These are phyloP conservation scores for Lycaon pictus DNA, from an alignment of 2,113 vertebrate genomes.

Conservation along the genomic window DNA sequence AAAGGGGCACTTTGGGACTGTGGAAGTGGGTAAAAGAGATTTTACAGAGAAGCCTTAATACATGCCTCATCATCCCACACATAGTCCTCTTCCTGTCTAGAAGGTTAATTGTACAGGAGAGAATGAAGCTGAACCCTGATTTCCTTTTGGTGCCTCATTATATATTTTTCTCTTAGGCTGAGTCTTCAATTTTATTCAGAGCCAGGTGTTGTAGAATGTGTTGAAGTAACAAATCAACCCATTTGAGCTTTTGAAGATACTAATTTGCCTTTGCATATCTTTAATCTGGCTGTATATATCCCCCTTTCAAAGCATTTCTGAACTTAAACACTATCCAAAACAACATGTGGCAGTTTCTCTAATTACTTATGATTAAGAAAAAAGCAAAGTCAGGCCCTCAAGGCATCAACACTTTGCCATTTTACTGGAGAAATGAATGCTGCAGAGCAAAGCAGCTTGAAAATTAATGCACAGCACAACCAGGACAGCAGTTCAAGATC, in stretches of 20 bases:
- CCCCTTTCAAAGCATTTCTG: conserved; percentile 69
- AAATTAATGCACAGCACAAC: neutral
- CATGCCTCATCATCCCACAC: neutral
- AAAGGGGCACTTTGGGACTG: neutral
- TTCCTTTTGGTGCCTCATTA: conserved; percentile 66
- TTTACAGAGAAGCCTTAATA: neutral
- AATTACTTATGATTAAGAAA: conserved; percentile 81
- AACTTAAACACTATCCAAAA: conserved; percentile 74
- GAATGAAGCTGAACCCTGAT: conserved; percentile 8
- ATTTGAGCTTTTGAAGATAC: conserved; percentile 77
- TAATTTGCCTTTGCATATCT: conserved; percentile 76
- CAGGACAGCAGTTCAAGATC: neutral
- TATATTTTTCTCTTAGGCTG: conserved; percentile 55
- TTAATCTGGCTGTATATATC: conserved; percentile 59
- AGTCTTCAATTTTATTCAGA: conserved; percentile 65
- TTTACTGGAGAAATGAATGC: conserved; percentile 63
- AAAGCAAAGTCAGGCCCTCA: conserved; percentile 71
- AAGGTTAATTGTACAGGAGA: conserved; percentile 55
- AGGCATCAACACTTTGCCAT: conserved; percentile 54
- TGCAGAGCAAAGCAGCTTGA: conserved; percentile 52
- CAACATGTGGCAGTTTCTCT: conserved; percentile 78
- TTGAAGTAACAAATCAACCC: conserved; percentile 79
- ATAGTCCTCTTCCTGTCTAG: neutral
- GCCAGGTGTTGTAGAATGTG: conserved; percentile 71
- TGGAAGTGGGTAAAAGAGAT: neutral